Conservation (phyloP, 2,797 vertebrate genomes). For the Linurgus olivaceus region DNA sequence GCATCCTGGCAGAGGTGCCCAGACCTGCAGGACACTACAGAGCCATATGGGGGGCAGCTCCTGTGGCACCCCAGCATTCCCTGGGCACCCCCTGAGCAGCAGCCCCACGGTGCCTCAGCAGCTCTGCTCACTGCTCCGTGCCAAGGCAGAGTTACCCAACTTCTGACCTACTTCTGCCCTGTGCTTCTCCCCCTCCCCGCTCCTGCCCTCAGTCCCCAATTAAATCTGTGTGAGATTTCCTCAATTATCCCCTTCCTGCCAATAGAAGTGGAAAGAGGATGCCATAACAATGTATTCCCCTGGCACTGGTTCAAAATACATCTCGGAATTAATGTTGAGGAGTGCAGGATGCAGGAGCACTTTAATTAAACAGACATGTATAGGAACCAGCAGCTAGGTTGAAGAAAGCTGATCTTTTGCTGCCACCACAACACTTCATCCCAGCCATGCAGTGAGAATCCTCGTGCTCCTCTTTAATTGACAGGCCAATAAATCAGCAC, state of each 20-base stretch:
- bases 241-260: slow-evolving; percentile 60
- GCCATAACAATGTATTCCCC: slow-evolving; percentile 51
- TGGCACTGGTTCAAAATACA: slow-evolving; percentile 51
- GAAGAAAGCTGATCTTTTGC: neutral
- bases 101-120: neutral
- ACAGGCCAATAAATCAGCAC: slow-evolving; percentile 32
- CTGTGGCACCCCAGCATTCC: neutral
- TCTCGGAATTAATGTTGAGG: neutral
- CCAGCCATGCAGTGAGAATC: neutral
- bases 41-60: neutral
- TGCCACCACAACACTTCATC: slow-evolving; percentile 9
- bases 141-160: neutral
- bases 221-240: slow-evolving; percentile 54
- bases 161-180: slow-evolving; percentile 2
- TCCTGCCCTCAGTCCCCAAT: slow-evolving; percentile 46
- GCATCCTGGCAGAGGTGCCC: neutral
- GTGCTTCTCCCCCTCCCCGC: neutral
- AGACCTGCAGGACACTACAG: neutral
- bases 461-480: slow-evolving; percentile 13
- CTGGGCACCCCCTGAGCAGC: neutral
- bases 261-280: slow-evolving; percentile 54
- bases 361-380: slow-evolving; percentile 54
- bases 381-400: neutral
- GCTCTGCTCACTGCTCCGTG: fast-evolving
- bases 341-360: slow-evolving; percentile 4